Base-by-base conservation (phyloP, 2,888 invertebrate species). In the Pycnomerus fuliginosus region DNA sequence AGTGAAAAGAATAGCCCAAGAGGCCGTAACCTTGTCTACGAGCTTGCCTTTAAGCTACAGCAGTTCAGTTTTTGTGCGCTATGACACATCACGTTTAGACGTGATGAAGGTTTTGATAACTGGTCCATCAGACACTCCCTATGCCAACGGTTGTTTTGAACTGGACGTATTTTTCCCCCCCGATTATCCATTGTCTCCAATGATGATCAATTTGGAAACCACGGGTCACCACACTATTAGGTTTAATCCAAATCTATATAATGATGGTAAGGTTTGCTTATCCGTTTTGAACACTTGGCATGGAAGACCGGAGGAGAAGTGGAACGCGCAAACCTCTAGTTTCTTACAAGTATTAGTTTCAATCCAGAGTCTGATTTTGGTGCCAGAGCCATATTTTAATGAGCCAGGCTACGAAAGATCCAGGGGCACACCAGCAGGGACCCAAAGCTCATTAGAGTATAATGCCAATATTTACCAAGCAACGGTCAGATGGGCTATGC, bases 251-350 rank as follows among this genome's bases (percentile, higher is more conserved):
- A 93, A 93, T 80, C 79, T 93, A 38, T 93, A 93, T 74, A 90
- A 91, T 77, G 94, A 95, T 74, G 95, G 95, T 53, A 95, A 95
- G 79, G 90, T 89, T 47, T 96, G 95, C 72, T 84, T 96, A 67
- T 93, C 93, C 56, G 91, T 96, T 53, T 78, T 96, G 53, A 95
- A 95, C 74, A 96, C 95, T 2, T 96, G 95, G 95, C 94, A 95
- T 71, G 95, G 95, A 3, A 78, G 94, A 37, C 95, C 95, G 14
- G 95, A 95, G 74, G 96, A 96, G 74, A 93, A 94, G 71, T 96
- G 95, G 95, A 95, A 93, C 74, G 87, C 94, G 48, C 91, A 93
- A 70, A 95, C 94, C 0, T 94, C 93, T 28, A 93, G 92, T 70
- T 93, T 96, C 67, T 78, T 95, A 48, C 88, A 89, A 85, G 92